Evolutionary conservation across 2,888 invertebrate genomes (phyloP), one percentile per base, ranked within the genome.

Genomic region (Calliphora vomitoria): DNA sequence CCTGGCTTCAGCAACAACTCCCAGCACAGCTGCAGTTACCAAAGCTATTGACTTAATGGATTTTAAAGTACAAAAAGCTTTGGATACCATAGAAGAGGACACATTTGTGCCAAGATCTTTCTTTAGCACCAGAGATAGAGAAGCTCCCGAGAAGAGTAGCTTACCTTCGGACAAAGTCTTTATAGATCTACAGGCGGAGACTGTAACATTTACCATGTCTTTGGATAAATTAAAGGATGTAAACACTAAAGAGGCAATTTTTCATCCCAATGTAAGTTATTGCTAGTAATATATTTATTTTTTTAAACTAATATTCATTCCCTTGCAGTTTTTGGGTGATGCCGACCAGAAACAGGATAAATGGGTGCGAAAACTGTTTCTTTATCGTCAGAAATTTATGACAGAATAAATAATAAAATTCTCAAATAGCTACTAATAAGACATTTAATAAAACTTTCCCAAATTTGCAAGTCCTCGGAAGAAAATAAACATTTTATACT

Each of bases 11-110:
- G 74, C 82, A 6, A 75, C 89, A 0, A 38, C 84, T 4, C 4
- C 88, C 4, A 55, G 66, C 15, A 25, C 84, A 8, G 62, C 68
- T n/a, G 58, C 87, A 0, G 20, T 74, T 8, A 69, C 87, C 8
- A 92, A 92, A 74, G 82, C 87, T 3, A 90, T 92, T 3, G 90
- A 92, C 68, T 82, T 93, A 68, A 87, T 90, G 50, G 92, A 92
- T 72, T 76, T 85, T 13, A 90, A 93, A 47, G 92, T 93, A 3
- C 90, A 90, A 60, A 91, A 95, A 89, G 93, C 96, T 10, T 91
- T 97, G n/a, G 95, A 95, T 1, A 96, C 96, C 90, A 95, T 97
- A 58, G 97, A 97, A 90, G 95, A 95, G 86, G 96, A 97, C 86
- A 94, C 95, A 15, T 97, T 97, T 93, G 94, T 95, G 11, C 96